Percentiles rank a stretch among this genome's conserved stretches.
Conservation (phyloP, 1,140 invertebrate genomes). For the Cherax destructor region DNA sequence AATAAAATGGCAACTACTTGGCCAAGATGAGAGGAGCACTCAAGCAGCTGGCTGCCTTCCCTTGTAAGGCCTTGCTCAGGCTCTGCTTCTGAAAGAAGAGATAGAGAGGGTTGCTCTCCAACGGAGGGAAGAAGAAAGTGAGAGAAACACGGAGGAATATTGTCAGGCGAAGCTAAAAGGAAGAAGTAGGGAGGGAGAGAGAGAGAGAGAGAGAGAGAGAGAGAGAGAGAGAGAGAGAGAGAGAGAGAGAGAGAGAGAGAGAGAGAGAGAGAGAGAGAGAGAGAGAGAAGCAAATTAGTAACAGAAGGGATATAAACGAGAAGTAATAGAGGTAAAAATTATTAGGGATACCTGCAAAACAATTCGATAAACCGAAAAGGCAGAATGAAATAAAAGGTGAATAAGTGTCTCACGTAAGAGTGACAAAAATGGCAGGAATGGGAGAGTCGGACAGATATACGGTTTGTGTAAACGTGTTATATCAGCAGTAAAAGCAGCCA, state of each 20-base stretch:
- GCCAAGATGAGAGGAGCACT: conserved; percentile 12
- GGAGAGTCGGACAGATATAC: too few species aligned
- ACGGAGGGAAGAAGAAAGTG: too few species aligned
- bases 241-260: conserved; percentile 7
- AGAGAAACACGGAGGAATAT: not conserved
- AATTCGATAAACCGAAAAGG: too few species aligned
- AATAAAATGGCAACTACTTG: conserved; percentile 45
- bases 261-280: conserved; percentile 13
- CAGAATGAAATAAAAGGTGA: not conserved
- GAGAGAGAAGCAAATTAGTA: not conserved
- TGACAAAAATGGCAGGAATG: not conserved
- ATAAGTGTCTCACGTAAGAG: too few species aligned
- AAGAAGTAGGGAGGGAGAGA: not conserved
- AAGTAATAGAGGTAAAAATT: not conserved
- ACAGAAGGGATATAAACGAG: not conserved
- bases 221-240: not conserved
- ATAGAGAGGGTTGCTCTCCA: too few species aligned
- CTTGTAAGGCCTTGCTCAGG: conserved; percentile 23
- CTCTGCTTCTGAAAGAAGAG: not conserved
- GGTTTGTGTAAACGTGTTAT: too few species aligned
- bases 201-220: conserved; percentile 7
- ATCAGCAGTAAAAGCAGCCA: too few species aligned
- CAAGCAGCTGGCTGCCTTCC: not conserved
- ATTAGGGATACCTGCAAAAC: not conserved
- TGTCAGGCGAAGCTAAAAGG: not conserved